Base-by-base conservation (phyloP, 2,113 vertebrate genomes). In the Vimba vimba region DNA sequence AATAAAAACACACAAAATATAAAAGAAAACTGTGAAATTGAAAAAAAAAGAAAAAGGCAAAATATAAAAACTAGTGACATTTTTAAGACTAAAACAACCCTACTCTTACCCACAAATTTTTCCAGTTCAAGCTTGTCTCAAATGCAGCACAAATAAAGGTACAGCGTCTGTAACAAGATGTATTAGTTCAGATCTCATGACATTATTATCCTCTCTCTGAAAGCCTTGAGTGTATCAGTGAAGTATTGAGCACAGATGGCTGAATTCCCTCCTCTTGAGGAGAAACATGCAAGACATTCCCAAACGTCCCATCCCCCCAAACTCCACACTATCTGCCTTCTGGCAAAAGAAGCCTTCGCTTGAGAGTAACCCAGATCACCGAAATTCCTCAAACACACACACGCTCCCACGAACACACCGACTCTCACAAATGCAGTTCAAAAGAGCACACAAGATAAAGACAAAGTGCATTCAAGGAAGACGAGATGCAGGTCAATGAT, bases 271-370 rank as follows among this genome's bases (percentile, higher is more conserved):
- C 43, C 10, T 50, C 43, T 50, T 84, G 66, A 83, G 47, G 62
- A 36, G n/a, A 87, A 86, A 83, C 86, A 89, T 88, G 66, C 76
- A 45, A 82, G 78, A 89, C 78, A 89, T 76, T 74, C 71, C 69
- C 17, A 19, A 27, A 21, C 7, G 1, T 4, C 83, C 80, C 85
- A 81, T 80, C 87, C 81, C 80, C 83, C 75, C 1, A 62, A 74
- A 73, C 21, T 69, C 84, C 74, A 45, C 79, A 57, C 83, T 55
- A 68, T 88, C 82, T 87, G 87, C 86, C 86, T 86, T 83, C 76
- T 74, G 90, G 89, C 87, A 83, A 83, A n/a, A 23, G 83, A 75
- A 89, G 82, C 19, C 60, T 91, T 85, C 76, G 87, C 82, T 86
- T 85, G 69, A 82, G 75, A 86, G 88, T 85, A 86, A 91, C 88